These are phyloP conservation scores for Lepus townsendii DNA, from an alignment of 2,797 vertebrate genomes.

Conservation along the genomic window DNA sequence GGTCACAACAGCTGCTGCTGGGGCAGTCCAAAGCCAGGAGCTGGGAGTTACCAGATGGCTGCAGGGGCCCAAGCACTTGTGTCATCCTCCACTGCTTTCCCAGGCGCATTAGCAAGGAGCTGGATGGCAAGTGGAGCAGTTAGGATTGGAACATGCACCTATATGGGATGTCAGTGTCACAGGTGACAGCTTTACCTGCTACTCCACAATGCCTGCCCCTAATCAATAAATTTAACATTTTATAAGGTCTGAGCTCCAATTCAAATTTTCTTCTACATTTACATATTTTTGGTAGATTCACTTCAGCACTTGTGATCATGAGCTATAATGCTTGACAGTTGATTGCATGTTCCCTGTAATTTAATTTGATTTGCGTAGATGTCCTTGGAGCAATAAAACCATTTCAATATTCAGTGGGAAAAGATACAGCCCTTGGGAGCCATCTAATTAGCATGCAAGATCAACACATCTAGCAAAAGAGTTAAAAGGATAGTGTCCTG, in stretches of 20 bases:
- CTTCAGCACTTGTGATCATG: constrained; percentile 60
- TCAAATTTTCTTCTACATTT: constrained; percentile 19
- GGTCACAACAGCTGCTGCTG: no score
- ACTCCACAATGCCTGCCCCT: background rate
- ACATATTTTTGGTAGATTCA: constrained; percentile 71
- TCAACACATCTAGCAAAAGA: constrained; percentile 70
- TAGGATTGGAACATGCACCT: no score
- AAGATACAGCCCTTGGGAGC: constrained; percentile 52
- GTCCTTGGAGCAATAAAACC: constrained; percentile 58
- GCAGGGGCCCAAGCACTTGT: no score
- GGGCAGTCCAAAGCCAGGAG: no score
- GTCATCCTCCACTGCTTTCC: no score
- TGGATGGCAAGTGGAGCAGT: no score
- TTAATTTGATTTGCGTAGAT: constrained; percentile 76
- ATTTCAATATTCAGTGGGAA: constrained; percentile 70
- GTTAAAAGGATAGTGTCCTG: constrained; percentile 63
- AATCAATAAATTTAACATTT: constrained; percentile 28
- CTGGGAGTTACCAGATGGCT: no score
- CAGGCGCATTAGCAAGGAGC: no score
- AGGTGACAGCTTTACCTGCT: no score
- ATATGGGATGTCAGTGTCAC: no score
- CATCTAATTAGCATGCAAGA: constrained; percentile 76
- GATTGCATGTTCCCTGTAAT: constrained; percentile 74
- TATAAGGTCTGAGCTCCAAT: constrained; percentile 43
- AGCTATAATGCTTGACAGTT: constrained; percentile 29